phyloP scores from a whole-genome alignment of 1,140 invertebrate species.

The Drosophila bocqueti region DNA sequence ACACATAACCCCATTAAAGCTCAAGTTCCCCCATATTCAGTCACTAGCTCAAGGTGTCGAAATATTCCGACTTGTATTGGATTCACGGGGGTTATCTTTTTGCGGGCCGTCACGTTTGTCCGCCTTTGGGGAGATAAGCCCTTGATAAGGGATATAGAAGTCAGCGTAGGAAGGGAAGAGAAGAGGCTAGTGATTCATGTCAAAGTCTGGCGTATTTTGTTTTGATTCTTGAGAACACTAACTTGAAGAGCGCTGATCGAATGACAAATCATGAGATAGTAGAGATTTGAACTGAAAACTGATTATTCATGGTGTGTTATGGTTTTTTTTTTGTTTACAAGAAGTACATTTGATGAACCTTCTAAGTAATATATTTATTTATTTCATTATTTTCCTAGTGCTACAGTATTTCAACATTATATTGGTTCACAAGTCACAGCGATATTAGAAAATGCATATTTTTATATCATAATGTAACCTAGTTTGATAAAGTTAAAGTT shows the following conservation, averaged over 20 bases:
- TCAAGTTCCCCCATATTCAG: background rate
- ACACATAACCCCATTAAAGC: constrained; percentile 18
- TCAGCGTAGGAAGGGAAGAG: background rate
- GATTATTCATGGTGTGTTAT: background rate
- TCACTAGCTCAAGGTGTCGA: constrained; percentile 8
- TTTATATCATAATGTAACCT: background rate
- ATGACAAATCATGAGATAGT: background rate
- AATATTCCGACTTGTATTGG: background rate
- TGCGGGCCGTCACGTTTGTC: constrained; percentile 21
- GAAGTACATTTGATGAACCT: background rate
- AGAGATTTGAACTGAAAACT: background rate
- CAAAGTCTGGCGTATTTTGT: background rate
- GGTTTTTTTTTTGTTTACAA: background rate
- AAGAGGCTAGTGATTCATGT: constrained; percentile 2
- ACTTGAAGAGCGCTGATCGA: background rate
- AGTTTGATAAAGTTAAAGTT: constrained; percentile 12
- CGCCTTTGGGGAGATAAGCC: constrained; percentile 20
- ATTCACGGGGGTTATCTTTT: constrained; percentile 25
- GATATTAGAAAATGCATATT: background rate
- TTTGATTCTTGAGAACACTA: background rate
- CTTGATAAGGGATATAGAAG: constrained; percentile 6
- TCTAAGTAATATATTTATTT: background rate
- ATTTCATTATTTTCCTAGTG: no score
- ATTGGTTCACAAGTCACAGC: no score
- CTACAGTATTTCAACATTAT: no score